Evolutionary conservation across 2,797 vertebrate genomes (phyloP).

Genomic region (Falco biarmicus): DNA sequence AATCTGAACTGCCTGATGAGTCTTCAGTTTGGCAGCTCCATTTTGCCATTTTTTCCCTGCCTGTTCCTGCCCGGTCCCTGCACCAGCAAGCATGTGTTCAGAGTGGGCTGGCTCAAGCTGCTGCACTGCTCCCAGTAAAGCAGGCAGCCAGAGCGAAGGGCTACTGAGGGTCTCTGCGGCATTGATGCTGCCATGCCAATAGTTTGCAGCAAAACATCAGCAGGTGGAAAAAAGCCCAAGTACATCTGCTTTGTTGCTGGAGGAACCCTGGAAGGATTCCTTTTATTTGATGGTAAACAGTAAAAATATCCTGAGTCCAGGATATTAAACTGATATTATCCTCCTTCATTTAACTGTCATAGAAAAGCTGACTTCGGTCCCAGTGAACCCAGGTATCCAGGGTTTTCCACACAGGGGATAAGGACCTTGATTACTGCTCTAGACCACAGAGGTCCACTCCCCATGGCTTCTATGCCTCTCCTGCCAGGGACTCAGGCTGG

Average conservation of each 20-base stretch:
- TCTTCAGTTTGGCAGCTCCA: background rate
- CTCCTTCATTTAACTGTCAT: background rate
- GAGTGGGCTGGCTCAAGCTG: background rate
- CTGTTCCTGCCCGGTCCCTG: background rate
- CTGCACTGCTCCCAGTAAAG: background rate
- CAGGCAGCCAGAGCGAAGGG: background rate
- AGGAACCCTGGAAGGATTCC: background rate
- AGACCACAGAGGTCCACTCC: background rate
- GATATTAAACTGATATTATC: background rate
- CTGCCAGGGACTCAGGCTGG: background rate
- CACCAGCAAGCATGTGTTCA: fast-evolving
- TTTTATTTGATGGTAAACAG: background rate
- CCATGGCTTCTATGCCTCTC: background rate
- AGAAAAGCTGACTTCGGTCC: background rate
- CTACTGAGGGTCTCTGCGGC: background rate
- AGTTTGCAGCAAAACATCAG: background rate
- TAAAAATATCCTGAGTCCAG: background rate
- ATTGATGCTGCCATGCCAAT: background rate
- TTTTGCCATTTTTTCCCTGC: background rate
- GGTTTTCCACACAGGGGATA: background rate
- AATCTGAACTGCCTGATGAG: background rate
- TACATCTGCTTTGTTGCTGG: background rate
- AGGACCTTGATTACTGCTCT: background rate
- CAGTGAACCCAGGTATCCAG: background rate
- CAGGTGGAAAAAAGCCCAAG: fast-evolving